phyloP scores from a whole-genome alignment of 2,113 vertebrate species.

The Plectropomus leopardus region DNA sequence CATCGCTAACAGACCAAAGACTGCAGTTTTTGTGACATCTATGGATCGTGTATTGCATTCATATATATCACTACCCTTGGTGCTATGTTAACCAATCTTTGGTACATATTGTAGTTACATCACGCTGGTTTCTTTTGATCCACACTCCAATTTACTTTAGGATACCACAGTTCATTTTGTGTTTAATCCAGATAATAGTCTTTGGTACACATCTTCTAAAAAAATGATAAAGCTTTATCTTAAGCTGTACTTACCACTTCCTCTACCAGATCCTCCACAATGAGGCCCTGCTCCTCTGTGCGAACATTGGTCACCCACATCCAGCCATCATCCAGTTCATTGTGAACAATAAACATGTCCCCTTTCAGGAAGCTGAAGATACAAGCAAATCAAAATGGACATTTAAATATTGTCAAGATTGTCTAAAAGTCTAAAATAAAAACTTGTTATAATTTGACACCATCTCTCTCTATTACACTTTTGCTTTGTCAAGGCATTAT shows the following conservation, averaged over 20 bases:
- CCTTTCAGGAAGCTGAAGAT: conserved; percentile 95
- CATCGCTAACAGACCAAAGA: background rate
- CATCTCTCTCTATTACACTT: background rate
- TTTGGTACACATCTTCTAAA: background rate
- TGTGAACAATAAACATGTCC: conserved; percentile 99
- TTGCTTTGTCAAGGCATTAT: background rate
- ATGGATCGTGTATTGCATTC: background rate
- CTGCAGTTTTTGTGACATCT: background rate
- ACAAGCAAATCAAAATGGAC: conserved; percentile 13
- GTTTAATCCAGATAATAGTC: background rate
- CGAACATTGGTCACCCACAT: conserved; percentile 99
- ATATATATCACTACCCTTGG: background rate
- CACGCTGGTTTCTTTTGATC: background rate
- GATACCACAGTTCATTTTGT: background rate
- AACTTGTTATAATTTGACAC: background rate
- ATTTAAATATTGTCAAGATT: background rate
- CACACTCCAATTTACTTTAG: background rate
- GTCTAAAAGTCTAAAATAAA: background rate
- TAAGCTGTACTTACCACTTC: conserved; percentile 93
- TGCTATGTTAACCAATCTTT: background rate
- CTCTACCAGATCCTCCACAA: conserved; percentile 97
- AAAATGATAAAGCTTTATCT: background rate
- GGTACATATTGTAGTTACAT: background rate
- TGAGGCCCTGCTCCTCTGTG: conserved; percentile 98
- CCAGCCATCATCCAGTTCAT: conserved; percentile 98